Evolutionary conservation across 2,888 invertebrate species (phyloP).

Genomic region (Drosophila flavopinicola): DNA sequence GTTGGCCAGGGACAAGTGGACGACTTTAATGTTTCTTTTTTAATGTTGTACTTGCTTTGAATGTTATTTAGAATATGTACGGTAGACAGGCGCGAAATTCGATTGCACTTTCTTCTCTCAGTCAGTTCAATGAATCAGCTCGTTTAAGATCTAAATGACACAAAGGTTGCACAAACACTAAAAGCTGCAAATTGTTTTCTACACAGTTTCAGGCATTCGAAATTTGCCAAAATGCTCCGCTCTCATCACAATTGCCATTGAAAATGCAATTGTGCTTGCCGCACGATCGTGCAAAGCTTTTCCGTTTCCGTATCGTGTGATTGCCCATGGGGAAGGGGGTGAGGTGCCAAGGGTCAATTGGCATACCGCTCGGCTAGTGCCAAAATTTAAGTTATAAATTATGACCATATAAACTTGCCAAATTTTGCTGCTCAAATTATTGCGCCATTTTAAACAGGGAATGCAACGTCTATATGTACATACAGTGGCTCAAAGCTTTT

Average conservation of each 20-base stretch:
- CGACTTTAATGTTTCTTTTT: too few relatives aligned
- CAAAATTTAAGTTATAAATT: constrained; percentile 18
- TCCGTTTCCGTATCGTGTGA: constrained; percentile 44
- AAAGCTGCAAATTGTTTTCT: constrained; percentile 29
- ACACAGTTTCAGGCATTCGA: constrained; percentile 16
- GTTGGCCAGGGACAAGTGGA: too few relatives aligned
- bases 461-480: too few relatives aligned
- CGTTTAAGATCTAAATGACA: constrained; percentile 32
- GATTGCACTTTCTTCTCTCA: constrained; percentile 5
- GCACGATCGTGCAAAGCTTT: constrained; percentile 51
- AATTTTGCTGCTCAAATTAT: neutral
- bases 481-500: too few relatives aligned
- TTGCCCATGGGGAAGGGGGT: neutral
- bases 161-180: constrained; percentile 53
- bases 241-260: constrained; percentile 18
- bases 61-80: neutral
- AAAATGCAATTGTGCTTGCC: constrained; percentile 34
- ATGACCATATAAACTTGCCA: constrained; percentile 20
- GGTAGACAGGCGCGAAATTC: neutral
- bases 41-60: too few relatives aligned
- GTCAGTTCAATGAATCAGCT: neutral
- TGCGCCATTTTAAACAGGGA: too few relatives aligned
- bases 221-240: constrained; percentile 26
- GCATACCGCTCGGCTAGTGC: constrained; percentile 11
- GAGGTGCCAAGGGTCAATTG: neutral